phyloP scores from a whole-genome alignment of 92 coral and sea anemone species.

The Phenganax subtilis region DNA sequence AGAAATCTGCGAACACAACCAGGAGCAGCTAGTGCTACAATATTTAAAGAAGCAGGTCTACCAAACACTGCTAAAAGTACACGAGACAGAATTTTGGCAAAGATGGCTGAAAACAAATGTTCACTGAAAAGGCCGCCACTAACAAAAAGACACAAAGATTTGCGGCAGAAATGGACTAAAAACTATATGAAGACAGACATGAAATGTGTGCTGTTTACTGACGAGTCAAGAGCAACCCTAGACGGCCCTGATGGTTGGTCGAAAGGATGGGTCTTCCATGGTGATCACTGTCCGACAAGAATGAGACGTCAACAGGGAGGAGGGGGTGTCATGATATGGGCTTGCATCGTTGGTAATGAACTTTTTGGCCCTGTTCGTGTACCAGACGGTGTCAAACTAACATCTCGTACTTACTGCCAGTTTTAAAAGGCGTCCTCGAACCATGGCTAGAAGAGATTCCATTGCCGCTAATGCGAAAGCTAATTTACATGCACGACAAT shows the following conservation, averaged over 20 bases:
- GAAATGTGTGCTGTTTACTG: background rate
- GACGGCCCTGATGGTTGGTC: background rate
- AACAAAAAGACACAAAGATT: background rate
- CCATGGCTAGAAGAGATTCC: too few species aligned
- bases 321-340: background rate
- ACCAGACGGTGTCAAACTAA: too few species aligned
- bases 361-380: background rate
- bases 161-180: background rate
- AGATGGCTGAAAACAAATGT: background rate
- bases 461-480: too few species aligned
- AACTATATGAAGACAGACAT: conserved; percentile 21
- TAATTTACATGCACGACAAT: background rate
- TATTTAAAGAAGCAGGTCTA: too few species aligned
- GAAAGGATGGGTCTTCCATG: too few species aligned
- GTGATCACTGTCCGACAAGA: background rate
- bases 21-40: too few species aligned
- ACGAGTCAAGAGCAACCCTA: conserved; percentile 3
- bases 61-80: too few species aligned
- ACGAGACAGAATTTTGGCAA: background rate
- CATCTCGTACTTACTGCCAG: too few species aligned
- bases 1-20: too few species aligned
- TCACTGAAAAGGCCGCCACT: background rate
- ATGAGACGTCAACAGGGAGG: background rate
- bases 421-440: too few species aligned
- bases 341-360: background rate